phyloP scores from a whole-genome alignment of 2,888 invertebrate species.

The Escarpia spicata region DNA sequence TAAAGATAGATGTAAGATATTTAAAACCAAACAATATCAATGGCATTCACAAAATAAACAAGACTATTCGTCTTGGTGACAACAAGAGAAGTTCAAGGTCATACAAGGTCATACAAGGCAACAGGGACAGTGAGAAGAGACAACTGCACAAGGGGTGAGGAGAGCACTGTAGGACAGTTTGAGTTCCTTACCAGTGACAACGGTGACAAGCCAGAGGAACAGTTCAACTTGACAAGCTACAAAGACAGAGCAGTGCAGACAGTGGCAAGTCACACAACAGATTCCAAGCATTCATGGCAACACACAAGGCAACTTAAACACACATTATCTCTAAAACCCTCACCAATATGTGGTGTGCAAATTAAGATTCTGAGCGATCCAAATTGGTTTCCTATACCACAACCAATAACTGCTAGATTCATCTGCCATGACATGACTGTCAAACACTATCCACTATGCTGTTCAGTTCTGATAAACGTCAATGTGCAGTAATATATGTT shows the following conservation, averaged over 20 bases:
- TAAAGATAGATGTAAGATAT: neutral
- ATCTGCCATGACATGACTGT: too few species aligned
- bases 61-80: neutral
- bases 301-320: neutral
- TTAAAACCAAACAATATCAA: neutral
- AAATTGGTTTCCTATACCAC: too few species aligned
- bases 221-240: conserved; percentile 16
- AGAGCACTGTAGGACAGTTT: neutral
- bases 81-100: neutral
- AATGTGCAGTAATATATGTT: too few species aligned
- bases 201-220: neutral
- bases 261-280: neutral
- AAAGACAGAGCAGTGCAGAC: neutral
- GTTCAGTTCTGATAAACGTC: too few species aligned
- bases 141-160: neutral
- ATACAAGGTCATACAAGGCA: neutral
- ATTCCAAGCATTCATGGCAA: neutral
- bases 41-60: neutral
- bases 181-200: conserved; percentile 16
- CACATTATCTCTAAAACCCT: neutral
- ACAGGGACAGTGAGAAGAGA: neutral
- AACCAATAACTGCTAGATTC: too few species aligned
- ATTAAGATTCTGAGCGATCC: too few species aligned
- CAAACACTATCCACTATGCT: too few species aligned
- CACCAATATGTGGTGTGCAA: too few species aligned